Percentiles rank a stretch among this genome's conserved stretches.
Evolutionary conservation across 1,140 invertebrate genomes (phyloP).

Genomic region (Monomorium pharaonis): DNA sequence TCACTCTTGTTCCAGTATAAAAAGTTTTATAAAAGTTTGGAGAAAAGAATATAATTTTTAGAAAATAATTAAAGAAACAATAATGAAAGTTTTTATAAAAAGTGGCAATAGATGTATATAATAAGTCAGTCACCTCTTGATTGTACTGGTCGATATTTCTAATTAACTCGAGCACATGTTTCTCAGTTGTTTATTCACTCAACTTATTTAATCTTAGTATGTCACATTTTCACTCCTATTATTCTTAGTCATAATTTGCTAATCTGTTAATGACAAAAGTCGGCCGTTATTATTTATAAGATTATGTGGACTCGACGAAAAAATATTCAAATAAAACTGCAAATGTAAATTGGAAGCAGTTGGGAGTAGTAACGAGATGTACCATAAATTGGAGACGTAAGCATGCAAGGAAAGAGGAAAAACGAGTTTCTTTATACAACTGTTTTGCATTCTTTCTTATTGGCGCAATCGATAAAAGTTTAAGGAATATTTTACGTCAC

Average conservation of each 20-base stretch:
- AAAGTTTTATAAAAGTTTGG: background rate
- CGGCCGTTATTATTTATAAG: background rate
- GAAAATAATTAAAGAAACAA: background rate
- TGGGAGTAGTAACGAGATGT: background rate
- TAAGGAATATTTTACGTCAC: background rate
- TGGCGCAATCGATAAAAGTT: constrained; percentile 22
- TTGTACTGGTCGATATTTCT: background rate
- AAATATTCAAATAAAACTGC: background rate
- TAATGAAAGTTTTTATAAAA: background rate
- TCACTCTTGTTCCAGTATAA: background rate
- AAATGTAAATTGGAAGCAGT: background rate
- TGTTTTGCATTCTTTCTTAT: constrained; percentile 12
- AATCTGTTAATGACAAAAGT: background rate
- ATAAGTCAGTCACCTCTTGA: background rate
- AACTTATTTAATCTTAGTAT: background rate
- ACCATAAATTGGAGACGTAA: constrained; percentile 2
- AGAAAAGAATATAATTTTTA: background rate
- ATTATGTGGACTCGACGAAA: background rate
- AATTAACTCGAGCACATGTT: background rate
- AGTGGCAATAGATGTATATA: background rate
- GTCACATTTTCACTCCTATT: background rate
- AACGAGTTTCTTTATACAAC: background rate
- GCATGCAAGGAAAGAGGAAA: too few species aligned
- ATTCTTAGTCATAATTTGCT: background rate
- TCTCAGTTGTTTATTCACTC: background rate